Evolutionary conservation across 1,140 invertebrate genomes (phyloP), one percentile per base, ranked within the genome.

Genomic region (Ceratina calcarata): DNA sequence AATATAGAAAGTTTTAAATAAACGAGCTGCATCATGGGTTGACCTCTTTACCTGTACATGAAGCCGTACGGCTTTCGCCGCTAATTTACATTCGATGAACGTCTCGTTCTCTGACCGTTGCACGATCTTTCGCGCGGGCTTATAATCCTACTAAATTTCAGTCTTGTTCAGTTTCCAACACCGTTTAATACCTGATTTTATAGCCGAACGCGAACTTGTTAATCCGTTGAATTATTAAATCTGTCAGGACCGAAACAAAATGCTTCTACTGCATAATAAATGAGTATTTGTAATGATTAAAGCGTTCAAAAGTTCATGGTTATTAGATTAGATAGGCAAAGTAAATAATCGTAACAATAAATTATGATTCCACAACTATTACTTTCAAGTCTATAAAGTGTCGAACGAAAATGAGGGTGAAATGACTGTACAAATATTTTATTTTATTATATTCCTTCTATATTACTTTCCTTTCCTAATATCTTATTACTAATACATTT

Each of bases 71-170:
- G 68, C 74, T 65, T 73, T 72, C 82, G 8, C 62, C 24, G 71
- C 66, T 64, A 79, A 82, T 72, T 82, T 85, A 70, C 51, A 68
- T 73, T 81, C 70, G 72, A 81, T 62, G 32, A 77, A 65, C 57
- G 49, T 65, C 68, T 27, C 49, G 32, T 51, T 24, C 45, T 62
- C 57, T 37, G 24, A 24, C 27, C n/a, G 45, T 65, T 78, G 69
- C 60, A 72, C 68, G 72, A 65, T 78, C 69, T 70, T 78, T 71
- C 77, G 20, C 69, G 22, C 20, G 51, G 77, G 18, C 37, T 72
- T 78, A 70, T 78, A 78, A 78, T 78, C 67, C 75, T 53, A 70
- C 75, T 62, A 70, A 70, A 78, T 78, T 78, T 70, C 22, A 7
- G 45, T 22, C 75, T 61, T 61, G 55, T 51, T 70, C 75, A 18